Conservation (phyloP, 2,797 vertebrate species). For the Eleutherodactylus coqui region DNA sequence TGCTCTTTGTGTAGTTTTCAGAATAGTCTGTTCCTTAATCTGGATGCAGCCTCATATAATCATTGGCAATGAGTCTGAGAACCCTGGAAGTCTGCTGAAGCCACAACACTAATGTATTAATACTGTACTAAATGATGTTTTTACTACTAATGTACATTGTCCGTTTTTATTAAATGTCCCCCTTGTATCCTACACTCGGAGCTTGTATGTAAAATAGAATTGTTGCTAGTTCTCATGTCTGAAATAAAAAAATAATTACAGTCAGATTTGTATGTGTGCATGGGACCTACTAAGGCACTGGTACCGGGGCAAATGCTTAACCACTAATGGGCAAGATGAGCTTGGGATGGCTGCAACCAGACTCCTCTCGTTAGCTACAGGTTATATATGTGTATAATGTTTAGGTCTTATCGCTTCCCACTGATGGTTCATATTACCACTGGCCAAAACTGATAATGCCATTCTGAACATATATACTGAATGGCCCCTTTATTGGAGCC, state of each 20-base stretch:
- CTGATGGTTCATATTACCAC: no score
- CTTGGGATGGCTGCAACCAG: neutral
- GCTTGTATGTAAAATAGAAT: slow-evolving; percentile 37
- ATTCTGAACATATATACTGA: no score
- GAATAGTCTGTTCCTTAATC: neutral
- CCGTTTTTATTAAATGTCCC: neutral
- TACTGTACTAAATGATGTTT: neutral
- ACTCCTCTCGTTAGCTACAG: no score
- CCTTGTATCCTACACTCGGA: neutral
- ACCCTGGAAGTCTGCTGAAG: neutral
- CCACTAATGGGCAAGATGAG: neutral
- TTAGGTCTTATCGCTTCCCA: no score
- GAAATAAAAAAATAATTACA: slow-evolving; percentile 26
- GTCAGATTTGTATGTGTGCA: neutral
- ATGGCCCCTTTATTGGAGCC: no score
- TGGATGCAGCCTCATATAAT: neutral
- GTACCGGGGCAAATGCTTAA: neutral
- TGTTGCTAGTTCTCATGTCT: slow-evolving; percentile 41
- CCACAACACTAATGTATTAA: slow-evolving; percentile 29
- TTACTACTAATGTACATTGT: neutral
- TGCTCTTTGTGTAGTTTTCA: neutral
- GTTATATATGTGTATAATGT: no score
- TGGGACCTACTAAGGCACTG: neutral
- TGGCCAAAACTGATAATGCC: no score
- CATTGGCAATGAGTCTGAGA: neutral